A percentile compares a stretch with the other conserved stretches of the same genome.
Conservation (phyloP, 1,140 invertebrate genomes). For the Melipona quadrifasciata region DNA sequence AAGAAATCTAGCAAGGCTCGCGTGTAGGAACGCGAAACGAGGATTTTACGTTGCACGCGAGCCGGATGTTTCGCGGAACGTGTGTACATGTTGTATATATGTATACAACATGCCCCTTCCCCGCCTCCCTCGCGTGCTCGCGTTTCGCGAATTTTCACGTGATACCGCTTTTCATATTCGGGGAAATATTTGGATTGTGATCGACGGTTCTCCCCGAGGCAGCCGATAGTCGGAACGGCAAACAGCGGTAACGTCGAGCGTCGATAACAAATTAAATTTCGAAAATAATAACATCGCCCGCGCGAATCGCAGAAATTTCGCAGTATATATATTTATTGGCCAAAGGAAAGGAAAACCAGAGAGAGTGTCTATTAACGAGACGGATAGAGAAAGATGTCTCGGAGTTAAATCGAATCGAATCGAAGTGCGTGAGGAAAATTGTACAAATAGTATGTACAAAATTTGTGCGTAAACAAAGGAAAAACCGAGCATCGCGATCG, state of each 20-base stretch:
- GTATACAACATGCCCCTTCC: too few species aligned
- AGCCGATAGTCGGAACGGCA: neutral
- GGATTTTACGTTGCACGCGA: constrained; percentile 17
- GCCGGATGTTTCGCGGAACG: neutral
- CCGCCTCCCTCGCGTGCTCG: neutral
- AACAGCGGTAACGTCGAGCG: neutral
- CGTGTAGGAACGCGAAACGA: neutral
- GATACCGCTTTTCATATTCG: neutral
- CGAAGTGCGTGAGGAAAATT: too few species aligned
- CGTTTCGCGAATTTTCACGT: neutral
- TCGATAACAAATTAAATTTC: neutral
- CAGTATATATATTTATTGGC: too few species aligned
- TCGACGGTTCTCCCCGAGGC: neutral
- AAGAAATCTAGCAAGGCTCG: neutral
- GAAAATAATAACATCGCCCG: neutral
- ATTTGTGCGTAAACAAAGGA: too few species aligned
- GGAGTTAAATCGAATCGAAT: too few species aligned
- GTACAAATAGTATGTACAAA: too few species aligned
- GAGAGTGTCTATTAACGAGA: too few species aligned
- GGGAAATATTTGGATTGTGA: neutral
- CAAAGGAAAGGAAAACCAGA: neutral
- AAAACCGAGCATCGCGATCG: too few species aligned
- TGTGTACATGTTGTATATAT: too few species aligned
- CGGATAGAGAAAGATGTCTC: too few species aligned
- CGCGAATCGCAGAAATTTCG: too few species aligned